Percentiles rank a stretch among this genome's conserved stretches.
Evolutionary conservation across 2,113 vertebrate genomes (phyloP).

Genomic region (Pyrgilauda ruficollis): DNA sequence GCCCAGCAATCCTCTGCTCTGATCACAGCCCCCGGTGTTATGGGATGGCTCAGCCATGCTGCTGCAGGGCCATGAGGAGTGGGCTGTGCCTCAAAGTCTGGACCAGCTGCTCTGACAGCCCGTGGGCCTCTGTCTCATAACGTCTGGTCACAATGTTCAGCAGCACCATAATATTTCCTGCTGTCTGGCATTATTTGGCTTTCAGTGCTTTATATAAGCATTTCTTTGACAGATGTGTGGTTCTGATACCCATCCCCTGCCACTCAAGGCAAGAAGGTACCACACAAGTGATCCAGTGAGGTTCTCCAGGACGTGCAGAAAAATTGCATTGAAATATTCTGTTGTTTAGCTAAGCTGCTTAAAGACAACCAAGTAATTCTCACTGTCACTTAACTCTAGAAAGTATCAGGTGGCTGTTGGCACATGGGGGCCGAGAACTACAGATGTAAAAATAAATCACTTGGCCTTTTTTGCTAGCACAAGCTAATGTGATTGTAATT

Average conservation of each 20-base stretch:
- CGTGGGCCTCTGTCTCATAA: not conserved
- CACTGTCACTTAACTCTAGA: not conserved
- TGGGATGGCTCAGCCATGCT: accelerated
- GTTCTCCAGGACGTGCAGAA: not conserved
- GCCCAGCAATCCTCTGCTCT: not conserved
- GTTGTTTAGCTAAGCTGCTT: not conserved
- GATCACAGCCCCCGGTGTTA: not conserved
- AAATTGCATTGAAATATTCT: not conserved
- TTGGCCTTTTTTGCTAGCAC: not conserved
- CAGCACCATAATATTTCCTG: not conserved
- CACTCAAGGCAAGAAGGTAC: not conserved
- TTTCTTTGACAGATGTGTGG: not conserved
- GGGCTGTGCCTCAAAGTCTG: not conserved
- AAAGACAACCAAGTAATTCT: not conserved
- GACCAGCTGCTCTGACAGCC: not conserved
- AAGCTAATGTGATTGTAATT: not conserved
- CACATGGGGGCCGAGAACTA: slow-evolving; percentile 9
- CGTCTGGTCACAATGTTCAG: not conserved
- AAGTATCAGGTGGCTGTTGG: slow-evolving; percentile 16
- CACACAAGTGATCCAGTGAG: not conserved
- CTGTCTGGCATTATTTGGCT: not conserved
- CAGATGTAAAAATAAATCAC: not conserved
- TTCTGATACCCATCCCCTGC: not conserved
- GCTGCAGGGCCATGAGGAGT: not conserved
- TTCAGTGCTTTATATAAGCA: not conserved